Percentiles rank a stretch among this genome's conserved stretches.
phyloP scores from a whole-genome alignment of 2,888 invertebrate genomes.

The Tortricodes alternella region DNA sequence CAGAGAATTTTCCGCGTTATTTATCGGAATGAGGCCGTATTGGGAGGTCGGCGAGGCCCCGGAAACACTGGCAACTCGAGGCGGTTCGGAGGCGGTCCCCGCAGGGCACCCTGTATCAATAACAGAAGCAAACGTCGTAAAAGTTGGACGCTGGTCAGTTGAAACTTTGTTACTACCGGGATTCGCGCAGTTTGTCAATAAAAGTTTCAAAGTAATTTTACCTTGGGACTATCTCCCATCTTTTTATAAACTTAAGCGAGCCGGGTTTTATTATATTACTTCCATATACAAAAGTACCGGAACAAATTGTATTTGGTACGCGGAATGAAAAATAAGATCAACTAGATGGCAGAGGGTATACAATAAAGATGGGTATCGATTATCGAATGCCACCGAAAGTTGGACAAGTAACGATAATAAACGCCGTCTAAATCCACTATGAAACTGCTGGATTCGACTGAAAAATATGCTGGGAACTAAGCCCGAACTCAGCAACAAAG shows the following conservation, averaged over 20 bases:
- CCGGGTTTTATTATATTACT: conserved; percentile 57
- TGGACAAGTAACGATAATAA: conserved; percentile 67
- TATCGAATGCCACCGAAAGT: conserved; percentile 38
- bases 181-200: conserved; percentile 66
- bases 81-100: conserved; percentile 38
- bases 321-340: conserved; percentile 11
- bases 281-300: conserved; percentile 39
- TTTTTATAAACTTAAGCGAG: conserved; percentile 58
- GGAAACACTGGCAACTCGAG: conserved; percentile 40
- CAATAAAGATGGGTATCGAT: conserved; percentile 1
- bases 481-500: conserved; percentile 67
- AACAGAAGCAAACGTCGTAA: conserved; percentile 58
- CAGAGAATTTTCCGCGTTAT: conserved; percentile 62
- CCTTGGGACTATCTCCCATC: conserved; percentile 61
- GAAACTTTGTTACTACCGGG: conserved; percentile 62
- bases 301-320: conserved; percentile 15
- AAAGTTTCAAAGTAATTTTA: conserved; percentile 69
- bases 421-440: conserved; percentile 64
- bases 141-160: conserved; percentile 65
- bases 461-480: conserved; percentile 75
- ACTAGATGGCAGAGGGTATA: not conserved
- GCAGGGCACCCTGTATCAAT: conserved; percentile 61
- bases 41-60: conserved; percentile 52
- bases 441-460: conserved; percentile 62
- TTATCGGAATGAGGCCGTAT: conserved; percentile 59